Percentiles rank a stretch among this genome's conserved stretches.
Conservation (phyloP, 2,113 vertebrate species). For the Macquaria ambigua region DNA sequence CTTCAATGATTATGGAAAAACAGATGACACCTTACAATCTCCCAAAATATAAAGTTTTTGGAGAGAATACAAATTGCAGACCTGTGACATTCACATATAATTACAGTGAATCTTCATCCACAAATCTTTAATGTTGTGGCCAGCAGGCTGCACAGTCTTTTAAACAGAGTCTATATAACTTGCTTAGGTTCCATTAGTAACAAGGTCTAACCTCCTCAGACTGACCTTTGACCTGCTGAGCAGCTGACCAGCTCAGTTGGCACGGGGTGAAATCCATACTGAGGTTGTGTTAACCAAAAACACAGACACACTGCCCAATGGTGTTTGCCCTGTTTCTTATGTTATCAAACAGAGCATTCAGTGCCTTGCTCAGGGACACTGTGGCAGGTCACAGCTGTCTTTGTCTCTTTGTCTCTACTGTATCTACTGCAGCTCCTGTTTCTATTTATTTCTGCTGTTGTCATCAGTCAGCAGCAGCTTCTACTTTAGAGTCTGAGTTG, state of each 20-base stretch:
- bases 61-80: background rate
- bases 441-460: background rate
- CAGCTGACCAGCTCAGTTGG: constrained; percentile 18
- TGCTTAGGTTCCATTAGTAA: no score
- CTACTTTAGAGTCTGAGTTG: constrained; percentile 6
- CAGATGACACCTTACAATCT: background rate
- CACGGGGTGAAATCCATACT: background rate
- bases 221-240: constrained; percentile 41
- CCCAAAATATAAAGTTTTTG: background rate
- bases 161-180: background rate
- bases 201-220: background rate
- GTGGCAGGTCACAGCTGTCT: constrained; percentile 26
- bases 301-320: background rate
- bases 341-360: background rate
- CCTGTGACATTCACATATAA: background rate
- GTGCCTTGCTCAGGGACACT: constrained; percentile 10
- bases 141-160: background rate
- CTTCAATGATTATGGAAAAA: background rate
- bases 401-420: constrained; percentile 9
- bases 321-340: constrained; percentile 24
- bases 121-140: background rate
- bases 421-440: background rate
- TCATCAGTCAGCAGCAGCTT: constrained; percentile 15
- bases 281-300: constrained; percentile 5
- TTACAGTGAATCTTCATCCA: background rate